These are phyloP conservation scores for Hoplostethus atlanticus DNA, from an alignment of 2,797 vertebrate genomes.

Conservation along the genomic window DNA sequence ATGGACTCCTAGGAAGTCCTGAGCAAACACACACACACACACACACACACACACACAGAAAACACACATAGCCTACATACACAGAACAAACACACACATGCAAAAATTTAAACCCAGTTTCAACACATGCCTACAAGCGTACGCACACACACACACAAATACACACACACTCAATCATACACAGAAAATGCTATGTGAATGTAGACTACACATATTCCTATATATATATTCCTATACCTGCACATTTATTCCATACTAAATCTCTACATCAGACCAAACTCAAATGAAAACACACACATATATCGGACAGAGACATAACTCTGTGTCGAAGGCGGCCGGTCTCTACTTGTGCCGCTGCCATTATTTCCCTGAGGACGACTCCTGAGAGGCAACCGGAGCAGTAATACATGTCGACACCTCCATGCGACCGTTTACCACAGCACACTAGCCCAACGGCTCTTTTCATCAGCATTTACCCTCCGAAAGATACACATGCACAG, in stretches of 20 bases:
- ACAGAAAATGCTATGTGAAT: too few species aligned
- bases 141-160: neutral
- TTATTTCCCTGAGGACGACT: conserved; percentile 81
- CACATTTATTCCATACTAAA: conserved; percentile 10
- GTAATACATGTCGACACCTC: conserved; percentile 74
- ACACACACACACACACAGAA: conserved; percentile 25
- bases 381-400: conserved; percentile 68
- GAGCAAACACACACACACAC: conserved; percentile 35
- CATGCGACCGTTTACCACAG: conserved; percentile 60
- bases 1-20: conserved; percentile 51
- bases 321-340: conserved; percentile 45
- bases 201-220: too few species aligned
- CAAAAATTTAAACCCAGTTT: neutral
- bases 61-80: neutral
- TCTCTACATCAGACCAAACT: conserved; percentile 30
- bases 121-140: neutral
- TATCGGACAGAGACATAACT: conserved; percentile 49
- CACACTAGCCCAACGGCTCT: conserved; percentile 48
- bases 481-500: conserved; percentile 30
- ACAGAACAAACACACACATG: neutral
- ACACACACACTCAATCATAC: too few species aligned
- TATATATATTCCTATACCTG: neutral
- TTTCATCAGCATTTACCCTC: conserved; percentile 50
- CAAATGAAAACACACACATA: conserved; percentile 32
- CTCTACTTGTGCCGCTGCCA: conserved; percentile 43